phyloP scores from a whole-genome alignment of 2,797 vertebrate species.

The Ptychobarbus kaznakovi region DNA sequence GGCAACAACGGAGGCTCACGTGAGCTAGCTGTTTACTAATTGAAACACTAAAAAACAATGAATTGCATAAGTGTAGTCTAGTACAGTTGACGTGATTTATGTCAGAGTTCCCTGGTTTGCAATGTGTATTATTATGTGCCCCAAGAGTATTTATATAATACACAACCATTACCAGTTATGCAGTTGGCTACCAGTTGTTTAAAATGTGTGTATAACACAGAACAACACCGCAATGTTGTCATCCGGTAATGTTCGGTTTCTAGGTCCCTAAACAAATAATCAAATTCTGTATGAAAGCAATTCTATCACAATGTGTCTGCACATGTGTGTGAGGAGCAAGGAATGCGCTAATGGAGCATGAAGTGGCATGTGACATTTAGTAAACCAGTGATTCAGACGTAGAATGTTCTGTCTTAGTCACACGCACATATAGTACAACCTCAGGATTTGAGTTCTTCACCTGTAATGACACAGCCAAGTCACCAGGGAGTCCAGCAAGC shows the following conservation, averaged over 20 bases:
- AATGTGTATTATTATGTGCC: slow-evolving; percentile 12
- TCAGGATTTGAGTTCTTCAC: slow-evolving; percentile 39
- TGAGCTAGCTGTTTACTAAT: slow-evolving; percentile 6
- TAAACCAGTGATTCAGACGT: slow-evolving; percentile 9
- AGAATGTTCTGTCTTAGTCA: slow-evolving; percentile 21
- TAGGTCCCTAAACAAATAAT: slow-evolving; percentile 10
- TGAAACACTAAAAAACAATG: slow-evolving; percentile 18
- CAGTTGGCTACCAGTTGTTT: background rate
- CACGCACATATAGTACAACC: slow-evolving; percentile 9
- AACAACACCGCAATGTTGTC: background rate
- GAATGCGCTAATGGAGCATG: slow-evolving; percentile 35
- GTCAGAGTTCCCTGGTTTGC: background rate
- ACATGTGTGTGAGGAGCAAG: background rate
- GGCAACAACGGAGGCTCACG: background rate
- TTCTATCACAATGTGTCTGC: background rate
- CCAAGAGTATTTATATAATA: background rate
- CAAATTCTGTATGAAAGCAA: background rate
- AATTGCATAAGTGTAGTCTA: slow-evolving; percentile 3
- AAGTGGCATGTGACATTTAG: slow-evolving; percentile 45
- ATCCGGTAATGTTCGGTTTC: background rate
- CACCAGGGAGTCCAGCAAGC: slow-evolving; percentile 50
- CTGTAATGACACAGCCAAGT: slow-evolving; percentile 36
- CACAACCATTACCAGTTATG: background rate
- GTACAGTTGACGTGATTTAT: slow-evolving; percentile 32
- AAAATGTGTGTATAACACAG: background rate